These are phyloP conservation scores for Loripinus fragilis DNA, from an alignment of 2,888 invertebrate species.

Conservation along the genomic window DNA sequence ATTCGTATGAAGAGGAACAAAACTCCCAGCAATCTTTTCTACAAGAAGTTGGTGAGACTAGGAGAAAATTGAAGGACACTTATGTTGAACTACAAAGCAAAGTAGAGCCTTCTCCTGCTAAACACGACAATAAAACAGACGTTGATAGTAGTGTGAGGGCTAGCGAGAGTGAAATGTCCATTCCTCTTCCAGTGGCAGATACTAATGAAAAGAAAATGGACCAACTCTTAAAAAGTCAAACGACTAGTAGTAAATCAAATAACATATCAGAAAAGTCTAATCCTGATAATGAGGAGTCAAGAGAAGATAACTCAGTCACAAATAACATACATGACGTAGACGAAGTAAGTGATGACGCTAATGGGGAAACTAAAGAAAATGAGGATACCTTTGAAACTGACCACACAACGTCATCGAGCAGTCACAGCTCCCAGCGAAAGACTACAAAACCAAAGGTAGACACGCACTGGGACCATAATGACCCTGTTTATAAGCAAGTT, in stretches of 20 bases:
- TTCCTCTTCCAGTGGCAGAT: not conserved
- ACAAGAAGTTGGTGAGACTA: constrained; percentile 26
- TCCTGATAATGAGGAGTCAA: not conserved
- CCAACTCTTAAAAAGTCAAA: too few relatives aligned
- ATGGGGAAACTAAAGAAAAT: not conserved
- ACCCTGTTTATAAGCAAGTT: constrained; percentile 40
- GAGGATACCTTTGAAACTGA: not conserved
- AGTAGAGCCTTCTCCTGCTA: not conserved
- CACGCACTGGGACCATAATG: constrained; percentile 32
- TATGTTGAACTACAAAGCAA: constrained; percentile 14
- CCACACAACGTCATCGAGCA: not conserved
- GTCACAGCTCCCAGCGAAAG: not conserved
- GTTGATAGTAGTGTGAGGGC: not conserved
- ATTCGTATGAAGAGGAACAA: constrained; percentile 31
- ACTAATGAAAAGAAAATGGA: not conserved
- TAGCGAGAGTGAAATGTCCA: not conserved
- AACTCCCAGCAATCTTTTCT: constrained; percentile 18
- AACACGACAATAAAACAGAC: not conserved
- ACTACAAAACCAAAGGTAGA: constrained; percentile 24
- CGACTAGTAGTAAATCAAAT: too few relatives aligned
- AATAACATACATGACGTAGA: not conserved
- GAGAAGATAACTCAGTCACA: not conserved
- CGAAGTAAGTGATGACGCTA: not conserved
- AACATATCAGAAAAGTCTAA: not conserved
- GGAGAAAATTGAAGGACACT: constrained; percentile 22